Base-by-base conservation (phyloP, 2,113 vertebrate species). In the Poeciliopsis occidentalis region DNA sequence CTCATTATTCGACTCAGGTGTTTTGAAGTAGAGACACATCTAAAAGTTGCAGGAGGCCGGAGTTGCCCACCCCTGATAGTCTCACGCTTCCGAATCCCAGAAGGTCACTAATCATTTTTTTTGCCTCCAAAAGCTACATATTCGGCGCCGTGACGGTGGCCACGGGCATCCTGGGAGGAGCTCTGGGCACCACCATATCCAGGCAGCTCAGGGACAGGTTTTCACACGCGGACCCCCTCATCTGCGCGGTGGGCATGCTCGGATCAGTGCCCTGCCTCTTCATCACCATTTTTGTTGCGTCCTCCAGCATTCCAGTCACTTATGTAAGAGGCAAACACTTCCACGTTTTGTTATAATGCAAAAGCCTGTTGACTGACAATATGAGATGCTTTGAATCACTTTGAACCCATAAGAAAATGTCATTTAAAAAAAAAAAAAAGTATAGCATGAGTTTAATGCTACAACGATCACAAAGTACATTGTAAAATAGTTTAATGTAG, bases 211-310 rank as follows among this genome's bases (percentile, higher is more conserved):
- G 94, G 83, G 93, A 94, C 81, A 92, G 83, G 51, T 92, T 95
- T 54, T 79, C 91, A 1, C 93, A 92, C 68, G 96, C 92, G 0
- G 97, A 97, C 83, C 96, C 97, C 2, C 83, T 98, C 79, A 95
- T 99, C 92, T 99, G 97, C 15, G 95, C 96, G 0, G 83, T 86
- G n/a, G 97, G 96, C 73, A 94, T 97, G 94, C 92, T 97, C 1
- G 69, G 88, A 8, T 94, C 96, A 0, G 85, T 93, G 1, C 92
- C 96, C 10, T 98, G 94, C 87, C 91, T 98, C 79, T 96, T 95
- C 54, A 12, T 93, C 71, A 92, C 94, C 66, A 92, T 98, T 51
- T 69, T 95, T 62, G 79, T 95, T 79, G 96, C 96, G 11, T 87
- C 92, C 30, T 79, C 22, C 0, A 95, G 77, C 84, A 94, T 97